These are phyloP conservation scores for Tetropium fuscum DNA, from an alignment of 2,888 invertebrate genomes.

Conservation along the genomic window DNA sequence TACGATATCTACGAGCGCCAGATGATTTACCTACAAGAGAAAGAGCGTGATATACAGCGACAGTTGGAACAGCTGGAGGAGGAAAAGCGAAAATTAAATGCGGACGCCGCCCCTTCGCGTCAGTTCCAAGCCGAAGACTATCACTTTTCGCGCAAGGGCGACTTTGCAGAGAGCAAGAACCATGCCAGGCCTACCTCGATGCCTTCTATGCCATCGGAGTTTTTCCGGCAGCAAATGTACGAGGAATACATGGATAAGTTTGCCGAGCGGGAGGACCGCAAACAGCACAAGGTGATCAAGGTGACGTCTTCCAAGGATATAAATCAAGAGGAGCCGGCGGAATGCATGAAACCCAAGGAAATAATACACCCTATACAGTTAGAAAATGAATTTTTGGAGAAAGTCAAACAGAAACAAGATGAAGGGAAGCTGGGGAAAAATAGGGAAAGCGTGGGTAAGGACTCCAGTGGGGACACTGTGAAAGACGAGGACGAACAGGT, in stretches of 20 bases:
- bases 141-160: constrained; percentile 65
- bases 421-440: constrained; percentile 59
- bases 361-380: constrained; percentile 69
- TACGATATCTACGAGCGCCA: constrained; percentile 74
- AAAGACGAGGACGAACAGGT: constrained; percentile 55
- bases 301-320: constrained; percentile 70
- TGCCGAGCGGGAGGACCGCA: constrained; percentile 81
- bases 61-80: constrained; percentile 75
- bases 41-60: constrained; percentile 76
- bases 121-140: constrained; percentile 66
- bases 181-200: constrained; percentile 47
- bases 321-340: constrained; percentile 33
- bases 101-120: constrained; percentile 62
- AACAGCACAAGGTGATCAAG: constrained; percentile 84
- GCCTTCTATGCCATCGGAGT: constrained; percentile 73
- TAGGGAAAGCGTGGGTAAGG: constrained; percentile 47
- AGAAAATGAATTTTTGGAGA: constrained; percentile 82
- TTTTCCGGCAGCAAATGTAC: constrained; percentile 85
- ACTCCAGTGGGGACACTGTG: constrained; percentile 12
- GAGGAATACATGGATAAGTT: constrained; percentile 85
- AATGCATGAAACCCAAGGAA: constrained; percentile 44
- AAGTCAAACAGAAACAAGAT: constrained; percentile 79
- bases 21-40: constrained; percentile 75
- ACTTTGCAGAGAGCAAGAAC: constrained; percentile 61
- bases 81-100: constrained; percentile 65